Evolutionary conservation across 2,797 vertebrate species (phyloP).

Genomic region (Denticeps clupeoides): DNA sequence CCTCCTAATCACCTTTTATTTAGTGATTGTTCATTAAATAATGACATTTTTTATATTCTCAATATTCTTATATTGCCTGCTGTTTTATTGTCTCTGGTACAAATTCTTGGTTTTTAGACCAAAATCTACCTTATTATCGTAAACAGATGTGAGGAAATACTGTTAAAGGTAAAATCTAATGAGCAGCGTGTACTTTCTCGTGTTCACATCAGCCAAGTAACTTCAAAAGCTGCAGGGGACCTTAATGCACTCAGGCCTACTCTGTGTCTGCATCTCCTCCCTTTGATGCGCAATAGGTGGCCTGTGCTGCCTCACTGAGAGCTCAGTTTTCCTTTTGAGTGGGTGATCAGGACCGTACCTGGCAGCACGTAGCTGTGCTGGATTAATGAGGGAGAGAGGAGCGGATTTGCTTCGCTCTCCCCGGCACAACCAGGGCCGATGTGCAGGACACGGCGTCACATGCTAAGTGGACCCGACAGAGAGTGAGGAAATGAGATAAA

Average conservation of each 20-base stretch:
- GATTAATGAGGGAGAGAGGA: background rate
- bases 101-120: too few species aligned
- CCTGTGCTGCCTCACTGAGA: background rate
- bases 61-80: too few species aligned
- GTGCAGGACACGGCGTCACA: background rate
- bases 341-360: conserved; percentile 4
- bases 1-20: too few species aligned
- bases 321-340: conserved; percentile 2
- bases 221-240: conserved; percentile 4
- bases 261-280: background rate
- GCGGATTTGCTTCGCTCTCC: background rate
- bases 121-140: too few species aligned
- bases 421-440: background rate
- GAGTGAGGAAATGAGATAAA: background rate
- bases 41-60: too few species aligned
- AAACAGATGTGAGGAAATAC: too few species aligned
- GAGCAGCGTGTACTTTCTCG: background rate
- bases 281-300: conserved; percentile 1
- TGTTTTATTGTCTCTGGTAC: too few species aligned
- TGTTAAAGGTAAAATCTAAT: background rate
- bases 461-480: conserved; percentile 3
- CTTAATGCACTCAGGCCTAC: background rate
- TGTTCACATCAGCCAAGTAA: background rate
- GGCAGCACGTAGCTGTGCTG: conserved; percentile 1
- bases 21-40: too few species aligned